These are phyloP conservation scores for Ctenicera cuprea DNA, from an alignment of 2,888 invertebrate genomes.

Conservation along the genomic window DNA sequence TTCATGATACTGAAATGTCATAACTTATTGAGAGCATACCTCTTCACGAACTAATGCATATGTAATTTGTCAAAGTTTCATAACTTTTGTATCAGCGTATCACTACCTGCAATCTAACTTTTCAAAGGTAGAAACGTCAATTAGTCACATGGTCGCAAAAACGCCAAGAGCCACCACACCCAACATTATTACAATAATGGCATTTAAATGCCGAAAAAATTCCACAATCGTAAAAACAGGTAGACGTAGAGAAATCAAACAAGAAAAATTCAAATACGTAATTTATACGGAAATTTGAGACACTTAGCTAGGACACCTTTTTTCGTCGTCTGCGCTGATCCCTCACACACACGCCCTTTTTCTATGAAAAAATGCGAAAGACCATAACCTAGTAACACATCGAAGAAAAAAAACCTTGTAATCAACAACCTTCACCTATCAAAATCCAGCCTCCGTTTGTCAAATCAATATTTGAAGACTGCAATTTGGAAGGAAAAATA, in stretches of 20 bases:
- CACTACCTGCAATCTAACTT: conserved; percentile 9
- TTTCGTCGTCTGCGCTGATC: too few species aligned
- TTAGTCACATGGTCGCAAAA: conserved; percentile 19
- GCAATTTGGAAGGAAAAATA: neutral
- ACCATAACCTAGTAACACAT: neutral
- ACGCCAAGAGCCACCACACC: conserved; percentile 16
- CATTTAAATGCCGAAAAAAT: conserved; percentile 24
- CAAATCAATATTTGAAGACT: neutral
- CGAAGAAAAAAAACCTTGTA: neutral
- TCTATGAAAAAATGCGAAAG: neutral
- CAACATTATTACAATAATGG: conserved; percentile 9
- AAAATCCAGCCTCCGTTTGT: neutral
- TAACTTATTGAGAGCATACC: conserved; percentile 4
- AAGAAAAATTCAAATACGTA: too few species aligned
- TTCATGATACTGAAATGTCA: conserved; percentile 9
- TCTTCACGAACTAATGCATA: conserved; percentile 14
- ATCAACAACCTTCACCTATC: conserved; percentile 17
- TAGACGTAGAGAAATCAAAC: neutral
- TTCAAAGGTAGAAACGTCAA: conserved; percentile 20
- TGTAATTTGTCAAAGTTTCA: conserved; percentile 19
- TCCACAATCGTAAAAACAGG: conserved; percentile 18
- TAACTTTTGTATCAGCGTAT: conserved; percentile 4
- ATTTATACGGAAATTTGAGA: too few species aligned
- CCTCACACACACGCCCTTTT: too few species aligned
- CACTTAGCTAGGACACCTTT: too few species aligned